Percentiles rank a stretch among this genome's conserved stretches.
Conservation (phyloP, 2,797 vertebrate genomes). For the Psittacula derbiana region DNA sequence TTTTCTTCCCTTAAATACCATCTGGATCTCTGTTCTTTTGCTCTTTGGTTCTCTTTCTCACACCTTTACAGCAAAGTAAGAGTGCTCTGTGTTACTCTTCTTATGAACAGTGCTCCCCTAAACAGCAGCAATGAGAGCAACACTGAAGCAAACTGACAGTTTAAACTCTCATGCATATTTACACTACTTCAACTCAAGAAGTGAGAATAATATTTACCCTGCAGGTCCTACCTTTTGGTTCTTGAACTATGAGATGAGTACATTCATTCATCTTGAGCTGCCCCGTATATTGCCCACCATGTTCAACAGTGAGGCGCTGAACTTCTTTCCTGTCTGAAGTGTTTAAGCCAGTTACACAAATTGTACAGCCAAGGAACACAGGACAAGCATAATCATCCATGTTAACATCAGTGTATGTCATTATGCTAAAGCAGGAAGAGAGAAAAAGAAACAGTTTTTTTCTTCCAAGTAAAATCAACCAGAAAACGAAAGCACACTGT, state of each 20-base stretch:
- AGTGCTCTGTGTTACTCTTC: not conserved
- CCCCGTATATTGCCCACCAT: constrained; percentile 91
- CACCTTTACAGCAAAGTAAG: not conserved
- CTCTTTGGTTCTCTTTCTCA: not conserved
- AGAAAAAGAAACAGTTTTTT: not conserved
- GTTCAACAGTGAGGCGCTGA: constrained; percentile 85
- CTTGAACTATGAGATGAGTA: constrained; percentile 95
- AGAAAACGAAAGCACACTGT: not conserved
- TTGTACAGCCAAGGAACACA: constrained; percentile 88
- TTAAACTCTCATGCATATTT: not conserved
- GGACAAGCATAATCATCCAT: constrained; percentile 87
- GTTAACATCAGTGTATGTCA: constrained; percentile 85
- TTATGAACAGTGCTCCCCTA: not conserved
- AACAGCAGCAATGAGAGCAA: not conserved
- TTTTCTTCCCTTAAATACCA: not conserved
- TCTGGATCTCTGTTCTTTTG: accelerated
- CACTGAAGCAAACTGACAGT: not conserved
- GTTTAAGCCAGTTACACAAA: constrained; percentile 93
- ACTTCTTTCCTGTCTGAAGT: constrained; percentile 87
- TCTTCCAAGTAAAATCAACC: not conserved
- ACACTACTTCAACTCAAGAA: not conserved
- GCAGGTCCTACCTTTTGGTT: constrained; percentile 84
- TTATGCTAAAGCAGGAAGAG: constrained; percentile 75
- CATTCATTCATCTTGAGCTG: constrained; percentile 98
- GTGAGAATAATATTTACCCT: not conserved